Evolutionary conservation across 2,797 vertebrate species (phyloP).

Genomic region (Xenentodon cancila): DNA sequence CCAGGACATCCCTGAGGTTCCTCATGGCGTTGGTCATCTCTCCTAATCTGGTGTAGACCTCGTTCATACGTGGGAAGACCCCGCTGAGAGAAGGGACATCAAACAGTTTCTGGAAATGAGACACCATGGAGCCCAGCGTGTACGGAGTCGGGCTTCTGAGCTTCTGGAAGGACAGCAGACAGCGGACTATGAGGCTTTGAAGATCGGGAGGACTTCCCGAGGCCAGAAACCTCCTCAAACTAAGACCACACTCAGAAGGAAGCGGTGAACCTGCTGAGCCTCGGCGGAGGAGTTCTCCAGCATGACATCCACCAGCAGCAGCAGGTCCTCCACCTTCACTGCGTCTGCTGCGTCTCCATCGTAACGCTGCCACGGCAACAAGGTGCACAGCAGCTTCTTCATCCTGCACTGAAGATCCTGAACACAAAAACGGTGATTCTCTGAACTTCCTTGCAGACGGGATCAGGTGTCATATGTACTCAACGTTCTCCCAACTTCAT

Average conservation of each 20-base stretch:
- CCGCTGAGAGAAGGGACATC: conserved; percentile 86
- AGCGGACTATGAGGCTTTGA: not conserved
- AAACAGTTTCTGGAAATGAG: conserved; percentile 92
- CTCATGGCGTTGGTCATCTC: conserved; percentile 88
- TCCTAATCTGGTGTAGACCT: conserved; percentile 88
- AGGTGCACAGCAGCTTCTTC: conserved; percentile 70
- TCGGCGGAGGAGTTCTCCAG: conserved; percentile 81
- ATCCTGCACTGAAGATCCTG: conserved; percentile 85
- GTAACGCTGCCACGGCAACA: conserved; percentile 77
- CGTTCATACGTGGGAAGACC: conserved; percentile 90
- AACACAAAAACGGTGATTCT: not conserved
- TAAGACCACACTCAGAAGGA: no score
- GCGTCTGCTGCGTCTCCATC: conserved; percentile 57
- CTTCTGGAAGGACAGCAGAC: conserved; percentile 65
- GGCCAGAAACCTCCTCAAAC: no score
- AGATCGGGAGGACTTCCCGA: no score
- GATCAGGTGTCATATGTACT: no score
- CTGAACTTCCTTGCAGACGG: not conserved
- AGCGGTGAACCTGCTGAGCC: conserved; percentile 34
- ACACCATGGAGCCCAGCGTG: conserved; percentile 85
- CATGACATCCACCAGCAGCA: conserved; percentile 85
- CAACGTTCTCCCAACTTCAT: no score
- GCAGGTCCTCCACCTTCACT: conserved; percentile 85
- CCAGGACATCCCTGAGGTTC: conserved; percentile 85
- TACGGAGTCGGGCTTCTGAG: conserved; percentile 74